Evolutionary conservation across 2,888 invertebrate species (phyloP), one percentile per base, ranked within the genome.

Genomic region (Litoditis marina): DNA sequence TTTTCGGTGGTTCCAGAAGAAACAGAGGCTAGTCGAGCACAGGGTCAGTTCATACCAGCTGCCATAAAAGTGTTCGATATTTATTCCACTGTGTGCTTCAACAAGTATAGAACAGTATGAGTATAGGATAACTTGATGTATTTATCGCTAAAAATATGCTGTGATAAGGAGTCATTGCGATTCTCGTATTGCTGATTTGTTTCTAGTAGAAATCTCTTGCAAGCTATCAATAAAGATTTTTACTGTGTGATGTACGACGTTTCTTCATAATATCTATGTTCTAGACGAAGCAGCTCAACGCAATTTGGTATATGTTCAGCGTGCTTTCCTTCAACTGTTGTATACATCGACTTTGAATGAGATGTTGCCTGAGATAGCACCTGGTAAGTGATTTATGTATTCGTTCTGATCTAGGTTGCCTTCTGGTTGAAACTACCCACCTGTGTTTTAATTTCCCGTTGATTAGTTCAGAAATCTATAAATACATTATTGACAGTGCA

Each of bases 251-350:
- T n/a, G n/a, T n/a, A n/a, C n/a, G n/a, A n/a, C n/a, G n/a, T n/a
- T n/a, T n/a, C n/a, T n/a, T n/a, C n/a, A n/a, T n/a, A n/a, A n/a
- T n/a, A n/a, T n/a, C n/a, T n/a, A n/a, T 39, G 8, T 28, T 39
- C 11, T 30, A 47, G 61, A 61, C n/a, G 73, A 73, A 50, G 64
- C 68, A 27, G 55, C 59, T 28, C 66, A 71, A 53, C 51, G 68
- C 3, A 66, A 64, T 32, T 61, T 73, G 13, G 54, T 73, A 19
- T 74, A 74, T 36, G 68, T 73, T 1, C 67, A 70, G 55, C 57
- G 76, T 22, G 56, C 71, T 6, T 74, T 74, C 51, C 65, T 73
- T 19, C 70, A 74, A 50, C 59, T 76, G 2, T 50, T 76, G 8
- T 64, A 56, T 46, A 62, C 67, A 5, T 65, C 68, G 4, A 65